Evolutionary conservation across 2,888 invertebrate species (phyloP), one percentile per base, ranked within the genome.

Genomic region (Lamproptera curius): DNA sequence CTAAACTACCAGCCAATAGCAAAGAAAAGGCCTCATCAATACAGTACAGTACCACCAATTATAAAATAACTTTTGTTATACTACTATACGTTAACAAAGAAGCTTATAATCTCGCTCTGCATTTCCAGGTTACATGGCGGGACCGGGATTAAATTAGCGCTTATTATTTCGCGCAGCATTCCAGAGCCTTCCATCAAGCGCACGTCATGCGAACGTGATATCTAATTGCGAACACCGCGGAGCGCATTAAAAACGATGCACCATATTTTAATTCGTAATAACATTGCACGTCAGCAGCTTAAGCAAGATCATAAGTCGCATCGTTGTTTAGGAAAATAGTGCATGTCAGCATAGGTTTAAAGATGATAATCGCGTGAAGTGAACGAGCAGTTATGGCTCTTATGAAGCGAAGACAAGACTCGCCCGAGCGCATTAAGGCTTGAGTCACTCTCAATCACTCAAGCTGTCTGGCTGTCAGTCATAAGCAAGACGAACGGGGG

Each of bases 401-500:
- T 55, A 53, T 58, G 51, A 38, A 10, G 50, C 53, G 38, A 52
- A 45, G 55, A 48, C 52, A 57, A 55, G 67, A 75, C 77, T 74
- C 78, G 80, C 77, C 66, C 69, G 73, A 72, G 81, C 81, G 82
- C 84, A 85, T 85, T 85, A 85, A 84, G 84, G 78, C 81, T 76
- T 76, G 76, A 85, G 85, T 86, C 86, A 86, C 80, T 86, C 85
- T 85, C 85, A 84, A 86, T 86, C 85, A 86, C 85, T 86, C 84
- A 82, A 82, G 73, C 83, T 85, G 85, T 85, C 85, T 79, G 67
- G 76, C 79, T 78, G 84, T 86, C 85, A 84, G 73, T 87, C 87
- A 87, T 86, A 86, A 85, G 84, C 83, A 85, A 85, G 84, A 83
- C 84, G 81, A 79, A 84, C 81, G 81, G 82, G 28, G 85, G 76